Conservation (phyloP, 2,113 vertebrate species). For the Tyto alba region DNA sequence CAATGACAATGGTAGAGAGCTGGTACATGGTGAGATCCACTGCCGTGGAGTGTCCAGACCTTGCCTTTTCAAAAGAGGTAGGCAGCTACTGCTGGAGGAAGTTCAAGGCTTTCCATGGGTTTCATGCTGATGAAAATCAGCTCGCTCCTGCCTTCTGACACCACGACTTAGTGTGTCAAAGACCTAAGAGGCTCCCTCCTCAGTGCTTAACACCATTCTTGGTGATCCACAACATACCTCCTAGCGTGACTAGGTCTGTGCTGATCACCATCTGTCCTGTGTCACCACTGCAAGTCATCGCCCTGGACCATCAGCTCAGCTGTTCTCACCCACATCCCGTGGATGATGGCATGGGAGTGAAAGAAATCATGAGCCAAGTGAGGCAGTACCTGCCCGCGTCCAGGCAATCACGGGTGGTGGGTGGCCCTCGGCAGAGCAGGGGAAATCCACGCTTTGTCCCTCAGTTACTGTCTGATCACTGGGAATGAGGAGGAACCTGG, state of each 20-base stretch:
- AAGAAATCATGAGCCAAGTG: accelerated
- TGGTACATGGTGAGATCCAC: not conserved
- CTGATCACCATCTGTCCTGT: not conserved
- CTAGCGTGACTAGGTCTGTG: not conserved
- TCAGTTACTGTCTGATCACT: constrained; percentile 83
- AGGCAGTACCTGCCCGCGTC: constrained; percentile 80
- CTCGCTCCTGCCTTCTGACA: not conserved
- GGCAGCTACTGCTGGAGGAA: not conserved
- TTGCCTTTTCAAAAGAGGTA: not conserved
- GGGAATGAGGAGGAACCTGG: constrained; percentile 80
- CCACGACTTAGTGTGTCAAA: not conserved
- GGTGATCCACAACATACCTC: not conserved
- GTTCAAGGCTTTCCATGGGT: not conserved
- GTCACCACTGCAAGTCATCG: not conserved
- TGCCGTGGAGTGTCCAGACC: not conserved
- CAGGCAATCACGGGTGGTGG: constrained; percentile 85
- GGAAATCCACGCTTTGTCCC: constrained; percentile 84
- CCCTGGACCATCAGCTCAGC: not conserved
- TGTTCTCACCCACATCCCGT: not conserved
- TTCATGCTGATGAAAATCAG: not conserved
- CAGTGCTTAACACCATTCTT: not conserved
- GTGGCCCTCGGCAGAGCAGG: constrained; percentile 83
- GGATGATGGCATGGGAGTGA: not conserved
- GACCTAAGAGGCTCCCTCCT: not conserved
- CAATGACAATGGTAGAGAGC: not conserved